Conservation (phyloP, 2,888 invertebrate genomes). For the Hyposoter dolosus region DNA sequence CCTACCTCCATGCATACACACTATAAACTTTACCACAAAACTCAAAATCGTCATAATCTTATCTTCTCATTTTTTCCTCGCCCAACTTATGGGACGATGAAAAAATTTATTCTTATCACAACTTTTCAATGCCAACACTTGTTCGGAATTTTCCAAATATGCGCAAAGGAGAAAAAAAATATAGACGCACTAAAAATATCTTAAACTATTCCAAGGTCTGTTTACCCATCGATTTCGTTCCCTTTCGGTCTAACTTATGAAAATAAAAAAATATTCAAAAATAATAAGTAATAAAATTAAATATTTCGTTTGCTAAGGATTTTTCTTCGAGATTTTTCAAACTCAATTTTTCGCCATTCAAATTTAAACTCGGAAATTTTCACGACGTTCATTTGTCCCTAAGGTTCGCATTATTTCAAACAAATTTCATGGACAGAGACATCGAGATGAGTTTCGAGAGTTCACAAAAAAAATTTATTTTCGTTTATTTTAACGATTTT, state of each 20-base stretch:
- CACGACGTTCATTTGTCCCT: not conserved
- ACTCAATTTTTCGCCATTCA: not conserved
- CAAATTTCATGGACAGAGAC: not conserved
- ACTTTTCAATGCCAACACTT: not conserved
- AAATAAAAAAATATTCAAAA: no score
- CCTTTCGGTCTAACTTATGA: not conserved
- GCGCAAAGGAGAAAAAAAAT: not conserved
- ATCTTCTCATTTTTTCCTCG: not conserved
- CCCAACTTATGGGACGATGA: not conserved
- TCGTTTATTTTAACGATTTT: not conserved
- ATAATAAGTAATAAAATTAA: no score
- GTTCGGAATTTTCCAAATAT: not conserved
- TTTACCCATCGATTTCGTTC: not conserved
- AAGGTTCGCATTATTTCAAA: not conserved
- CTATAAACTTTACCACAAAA: slow-evolving; percentile 29
- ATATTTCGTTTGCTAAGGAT: no score
- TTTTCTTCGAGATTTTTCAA: not conserved
- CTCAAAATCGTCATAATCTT: slow-evolving; percentile 27
- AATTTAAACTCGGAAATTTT: not conserved
- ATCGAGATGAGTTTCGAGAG: not conserved
- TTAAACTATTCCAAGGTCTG: not conserved
- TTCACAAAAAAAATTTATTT: not conserved
- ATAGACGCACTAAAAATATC: not conserved
- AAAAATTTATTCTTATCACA: not conserved
- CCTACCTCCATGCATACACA: slow-evolving; percentile 25